Evolutionary conservation across 2,113 vertebrate genomes (phyloP), one percentile per base, ranked within the genome.

Genomic region (Sula dactylatra): DNA sequence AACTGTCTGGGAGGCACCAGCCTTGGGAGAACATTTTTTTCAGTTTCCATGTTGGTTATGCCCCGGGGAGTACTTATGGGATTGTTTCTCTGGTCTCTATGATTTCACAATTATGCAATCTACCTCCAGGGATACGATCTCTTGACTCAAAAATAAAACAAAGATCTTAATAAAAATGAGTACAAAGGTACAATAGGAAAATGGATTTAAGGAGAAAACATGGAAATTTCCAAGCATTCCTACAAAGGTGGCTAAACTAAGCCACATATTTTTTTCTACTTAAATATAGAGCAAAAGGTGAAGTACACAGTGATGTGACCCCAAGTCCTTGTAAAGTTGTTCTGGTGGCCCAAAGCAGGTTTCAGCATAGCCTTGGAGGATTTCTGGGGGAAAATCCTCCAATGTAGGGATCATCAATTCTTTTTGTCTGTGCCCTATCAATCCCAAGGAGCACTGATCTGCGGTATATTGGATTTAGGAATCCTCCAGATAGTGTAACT

Each of bases 101-200:
- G 69, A 95, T 96, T 96, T 97, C 86, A 88, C 82, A 88, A 71
- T 95, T 95, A 81, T 47, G 49, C 82, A 93, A 47, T 93, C 47
- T 78, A 34, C 31, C 91, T 95, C 86, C 56, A 76, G 95, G 83
- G 80, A 84, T 71, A 40, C 0, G 40, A 81, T 81, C 72, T 95
- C 55, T 92, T 83, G 69, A 86, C 64, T 71, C 76, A 81, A 86
- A 90, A 88, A 58, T 54, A 80, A 88, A 91, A 54, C 36, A 92
- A 93, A 90, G 47, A 32, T 40, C 55, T 64, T 78, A 90, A 93
- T 70, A 94, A 88, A 92, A 92, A 76, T 40, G 13, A 83, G 14
- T 61, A 38, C 38, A 78, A 88, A 81, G 49, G 20, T 74, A 71
- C 69, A 69, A 61, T 29, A 84, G 45, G 32, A 92, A 93, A 86